Evolutionary conservation across 1,140 invertebrate species (phyloP), one percentile per base, ranked within the genome.

Genomic region (Hyles euphorbiae): DNA sequence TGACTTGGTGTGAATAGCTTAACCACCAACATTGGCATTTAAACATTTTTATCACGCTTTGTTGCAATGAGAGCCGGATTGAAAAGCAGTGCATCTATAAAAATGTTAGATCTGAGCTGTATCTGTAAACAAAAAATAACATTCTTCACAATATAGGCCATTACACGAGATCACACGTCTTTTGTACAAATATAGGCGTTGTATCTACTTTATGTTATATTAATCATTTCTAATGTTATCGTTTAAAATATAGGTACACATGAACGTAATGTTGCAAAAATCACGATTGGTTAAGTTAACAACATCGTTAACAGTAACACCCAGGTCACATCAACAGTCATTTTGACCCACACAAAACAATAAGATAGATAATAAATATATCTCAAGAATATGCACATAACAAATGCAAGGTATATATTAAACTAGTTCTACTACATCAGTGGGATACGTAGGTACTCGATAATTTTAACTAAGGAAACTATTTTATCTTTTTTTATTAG

Each of bases 261-360:
- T 34, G 33, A 36, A 55, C 40, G 5, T 34, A 48, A 56, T 56
- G 75, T 82, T 82, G 76, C 76, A 67, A 60, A 80, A 81, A 80
- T 68, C 65, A 62, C 56, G 50, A 76, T 82, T 79, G 76, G 76
- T 76, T 67, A 70, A 71, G 72, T 76, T 74, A 72, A 74, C 65
- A 65, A 67, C 59, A 65, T 66, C 47, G 67, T 76, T 75, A 76
- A 78, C 74, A 70, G 77, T 76, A 70, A 85, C 85, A 88, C 85
- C 85, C 85, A 88, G 85, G 83, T 88, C 85, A 88, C 82, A 88
- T 88, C 83, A 87, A 81, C 82, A 86, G 75, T 63, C 70, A 76
- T 73, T 72, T 69, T 63, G 67, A 70, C 67, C 64, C 65, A 80
- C 73, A 81, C 74, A 71, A 73, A 65, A 70, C 61, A 68, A 76